phyloP scores from a whole-genome alignment of 2,113 vertebrate genomes.

The Pampusana beccarii region DNA sequence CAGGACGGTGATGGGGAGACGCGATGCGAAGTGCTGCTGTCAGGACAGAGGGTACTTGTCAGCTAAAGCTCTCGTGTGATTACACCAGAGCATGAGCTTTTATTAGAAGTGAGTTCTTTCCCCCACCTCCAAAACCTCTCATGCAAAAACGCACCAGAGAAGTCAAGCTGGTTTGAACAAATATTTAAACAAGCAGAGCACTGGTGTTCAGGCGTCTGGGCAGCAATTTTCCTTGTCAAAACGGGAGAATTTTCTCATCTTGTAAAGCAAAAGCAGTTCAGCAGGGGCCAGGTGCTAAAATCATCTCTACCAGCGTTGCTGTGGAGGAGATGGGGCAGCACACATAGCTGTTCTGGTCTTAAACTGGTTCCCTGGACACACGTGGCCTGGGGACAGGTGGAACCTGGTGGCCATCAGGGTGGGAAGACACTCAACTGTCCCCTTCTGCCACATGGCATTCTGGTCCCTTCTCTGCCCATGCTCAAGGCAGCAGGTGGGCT shows the following conservation, averaged over 20 bases:
- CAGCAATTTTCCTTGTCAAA: constrained; percentile 7
- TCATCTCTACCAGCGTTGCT: accelerated
- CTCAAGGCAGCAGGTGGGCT: not conserved
- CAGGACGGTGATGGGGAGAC: not conserved
- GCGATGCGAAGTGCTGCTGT: not conserved
- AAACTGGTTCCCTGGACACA: not conserved
- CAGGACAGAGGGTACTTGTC: not conserved
- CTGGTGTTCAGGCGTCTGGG: not conserved
- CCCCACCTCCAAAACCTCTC: not conserved
- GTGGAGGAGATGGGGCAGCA: not conserved
- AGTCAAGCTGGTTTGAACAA: constrained; percentile 8
- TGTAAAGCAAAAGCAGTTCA: not conserved
- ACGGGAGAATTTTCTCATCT: not conserved
- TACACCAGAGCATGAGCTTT: not conserved
- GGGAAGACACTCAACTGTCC: not conserved
- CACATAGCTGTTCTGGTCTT: not conserved
- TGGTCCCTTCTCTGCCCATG: not conserved
- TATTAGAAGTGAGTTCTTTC: not conserved
- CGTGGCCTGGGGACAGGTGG: not conserved
- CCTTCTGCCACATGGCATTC: not conserved
- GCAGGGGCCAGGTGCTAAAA: not conserved
- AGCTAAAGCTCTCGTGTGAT: not conserved
- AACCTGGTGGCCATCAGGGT: not conserved
- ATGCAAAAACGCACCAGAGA: not conserved
- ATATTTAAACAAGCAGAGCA: constrained; percentile 25